phyloP scores from a whole-genome alignment of 2,888 invertebrate species.

The Dysmachus trigonus region DNA sequence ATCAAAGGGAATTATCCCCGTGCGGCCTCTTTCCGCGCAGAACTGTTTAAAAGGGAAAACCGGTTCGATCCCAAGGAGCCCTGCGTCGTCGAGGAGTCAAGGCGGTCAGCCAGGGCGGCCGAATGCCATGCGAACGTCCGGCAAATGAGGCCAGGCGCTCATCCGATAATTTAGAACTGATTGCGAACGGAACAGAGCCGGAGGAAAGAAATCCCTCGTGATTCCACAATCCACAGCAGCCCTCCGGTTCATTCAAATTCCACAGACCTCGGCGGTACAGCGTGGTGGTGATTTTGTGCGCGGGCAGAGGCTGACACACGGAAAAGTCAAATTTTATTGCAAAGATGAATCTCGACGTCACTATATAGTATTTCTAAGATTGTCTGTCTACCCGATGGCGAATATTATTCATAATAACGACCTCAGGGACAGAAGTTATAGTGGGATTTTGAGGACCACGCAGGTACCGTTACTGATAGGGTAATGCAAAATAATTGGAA shows the following conservation, averaged over 20 bases:
- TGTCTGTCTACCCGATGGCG: background rate
- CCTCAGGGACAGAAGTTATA: background rate
- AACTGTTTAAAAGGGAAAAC: constrained; percentile 39
- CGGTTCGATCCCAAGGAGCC: constrained; percentile 2
- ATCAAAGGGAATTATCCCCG: constrained; percentile 33
- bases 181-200: background rate
- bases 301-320: background rate
- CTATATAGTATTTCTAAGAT: background rate
- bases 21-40: background rate
- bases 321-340: background rate
- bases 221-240: background rate
- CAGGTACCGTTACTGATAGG: background rate
- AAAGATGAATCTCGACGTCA: background rate
- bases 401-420: background rate
- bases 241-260: background rate
- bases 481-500: background rate
- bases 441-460: too few species aligned
- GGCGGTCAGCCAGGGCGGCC: background rate
- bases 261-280: background rate
- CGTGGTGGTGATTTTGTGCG: background rate
- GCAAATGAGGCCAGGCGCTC: constrained; percentile 15
- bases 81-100: background rate
- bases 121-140: background rate
- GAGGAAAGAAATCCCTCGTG: background rate
- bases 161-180: background rate